Evolutionary conservation across 2,888 invertebrate species (phyloP), one percentile per base, ranked within the genome.

Genomic region (Pyrrhosoma nymphula): DNA sequence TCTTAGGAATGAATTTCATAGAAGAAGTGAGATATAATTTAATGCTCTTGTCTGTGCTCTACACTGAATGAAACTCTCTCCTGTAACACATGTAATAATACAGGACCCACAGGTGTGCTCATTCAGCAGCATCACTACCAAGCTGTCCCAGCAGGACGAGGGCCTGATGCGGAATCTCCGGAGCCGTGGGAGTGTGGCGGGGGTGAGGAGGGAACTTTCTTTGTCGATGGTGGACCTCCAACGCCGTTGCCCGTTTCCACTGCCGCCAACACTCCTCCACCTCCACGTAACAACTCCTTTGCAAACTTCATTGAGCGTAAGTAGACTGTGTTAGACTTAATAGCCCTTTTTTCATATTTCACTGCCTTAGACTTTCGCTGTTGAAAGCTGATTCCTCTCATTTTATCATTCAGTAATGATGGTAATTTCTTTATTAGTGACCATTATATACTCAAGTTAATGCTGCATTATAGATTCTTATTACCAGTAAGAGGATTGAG

Each of bases 41-140:
- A 47, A 47, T 47, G 47, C 47, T 47, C 47, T n/a, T 47, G 47
- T 47, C 2, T 47, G 2, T 47, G 47, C 47, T 47, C 47, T 47
- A 4, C 47, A 47, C 8, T 8, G 47, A 47, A 47, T 47, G 8
- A 47, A 47, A 47, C 8, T 47, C 47, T 47, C n/a, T 47, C 47
- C 2, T 47, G n/a, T n/a, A n/a, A 47, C 47, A 4, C 47, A 47
- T 47, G 47, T 2, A 8, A 88, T 89, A 55, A 95, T 96, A 90
- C 96, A 98, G 99, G 99, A 91, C 99, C 99, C 14, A 98, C 98
- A 0, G 99, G 99, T 12, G 98, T 99, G 35, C 97, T 99, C 90
- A 99, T 99, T 96, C 99, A 99, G 96, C 99, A 99, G 96, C 99
- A 99, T 97, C 99, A 99, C 97, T 99, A 99, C 97, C 99, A 99